A percentile compares a stretch with the other conserved stretches of the same genome.
These are phyloP conservation scores for Mesitornis unicolor DNA, from an alignment of 2,113 vertebrate species.

Conservation along the genomic window DNA sequence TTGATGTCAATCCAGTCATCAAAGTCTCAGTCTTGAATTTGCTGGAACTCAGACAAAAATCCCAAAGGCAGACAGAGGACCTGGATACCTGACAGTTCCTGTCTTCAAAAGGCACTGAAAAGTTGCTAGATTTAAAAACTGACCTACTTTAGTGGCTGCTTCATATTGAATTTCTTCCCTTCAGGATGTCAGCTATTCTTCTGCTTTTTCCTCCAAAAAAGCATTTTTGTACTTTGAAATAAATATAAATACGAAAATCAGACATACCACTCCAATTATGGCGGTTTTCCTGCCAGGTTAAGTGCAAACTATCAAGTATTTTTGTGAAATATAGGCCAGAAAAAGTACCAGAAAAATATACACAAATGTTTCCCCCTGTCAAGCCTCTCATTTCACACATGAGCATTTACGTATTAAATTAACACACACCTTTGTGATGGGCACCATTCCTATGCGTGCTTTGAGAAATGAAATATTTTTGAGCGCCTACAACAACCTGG, in stretches of 20 bases:
- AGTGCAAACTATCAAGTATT: neutral
- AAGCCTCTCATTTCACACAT: rapidly evolving
- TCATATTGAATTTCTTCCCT: neutral
- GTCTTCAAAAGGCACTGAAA: neutral
- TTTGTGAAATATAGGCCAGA: neutral
- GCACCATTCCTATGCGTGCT: neutral
- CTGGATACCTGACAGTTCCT: neutral
- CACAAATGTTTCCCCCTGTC: rapidly evolving
- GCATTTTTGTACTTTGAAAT: neutral
- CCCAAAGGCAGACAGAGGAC: neutral
- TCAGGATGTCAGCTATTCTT: neutral
- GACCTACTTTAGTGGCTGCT: neutral
- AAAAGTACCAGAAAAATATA: neutral
- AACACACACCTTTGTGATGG: neutral
- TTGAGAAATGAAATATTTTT: neutral
- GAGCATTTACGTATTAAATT: neutral
- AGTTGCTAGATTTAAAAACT: neutral
- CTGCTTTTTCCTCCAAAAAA: neutral
- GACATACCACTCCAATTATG: neutral
- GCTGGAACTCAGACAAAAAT: neutral
- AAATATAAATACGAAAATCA: neutral
- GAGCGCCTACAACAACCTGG: neutral
- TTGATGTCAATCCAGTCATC: neutral
- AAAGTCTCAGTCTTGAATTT: neutral
- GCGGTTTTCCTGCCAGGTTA: neutral